Evolutionary conservation across 1,140 invertebrate genomes (phyloP), one percentile per base, ranked within the genome.

Genomic region (Ruditapes philippinarum): DNA sequence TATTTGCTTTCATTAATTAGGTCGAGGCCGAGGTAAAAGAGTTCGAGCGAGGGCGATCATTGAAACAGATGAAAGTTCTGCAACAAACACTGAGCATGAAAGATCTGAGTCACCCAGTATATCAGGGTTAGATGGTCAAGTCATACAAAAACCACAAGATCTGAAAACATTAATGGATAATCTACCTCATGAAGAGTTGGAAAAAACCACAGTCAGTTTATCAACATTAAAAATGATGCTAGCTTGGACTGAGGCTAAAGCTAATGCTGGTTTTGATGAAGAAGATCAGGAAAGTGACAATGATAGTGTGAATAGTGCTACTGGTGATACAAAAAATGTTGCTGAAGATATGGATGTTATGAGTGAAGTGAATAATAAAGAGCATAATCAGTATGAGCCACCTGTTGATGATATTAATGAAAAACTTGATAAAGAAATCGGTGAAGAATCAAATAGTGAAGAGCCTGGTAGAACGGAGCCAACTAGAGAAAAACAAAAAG

Each of bases 131-230:
- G 74, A 78, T 78, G 45, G 74, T 11, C 42, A 78, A 17, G 74
- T 54, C 45, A 78, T 78, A 19, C 74, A 78, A 33, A 78, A 78
- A 33, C 74, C 74, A 51, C 42, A 78, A 36, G 74, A 78, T 11
- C 45, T 78, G 28, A 78, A 78, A 31, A 38, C 25, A 11, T 49
- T 51, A 17, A 78, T 78, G 42, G 74, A 78, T 28, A 78, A 31
- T 33, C 31, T 78, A 9, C 42, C 42, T 36, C 33, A 51, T 51
- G 42, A 78, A 25, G 74, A 54, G 31, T 38, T 78, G 28, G 45
- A 78, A 19, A 51, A 33, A 31, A 33, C 42, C 1, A 49, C 45
- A 25, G 74, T 78, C 14, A 45, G 42, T 51, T 38, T 78, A 22
- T 78, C 74, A 51, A 78, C 74, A 7, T 7, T 78, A 28, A 54